A percentile compares a stretch with the other conserved stretches of the same genome.
These are phyloP conservation scores for Nowickia ferox DNA, from an alignment of 2,888 invertebrate genomes.

Conservation along the genomic window DNA sequence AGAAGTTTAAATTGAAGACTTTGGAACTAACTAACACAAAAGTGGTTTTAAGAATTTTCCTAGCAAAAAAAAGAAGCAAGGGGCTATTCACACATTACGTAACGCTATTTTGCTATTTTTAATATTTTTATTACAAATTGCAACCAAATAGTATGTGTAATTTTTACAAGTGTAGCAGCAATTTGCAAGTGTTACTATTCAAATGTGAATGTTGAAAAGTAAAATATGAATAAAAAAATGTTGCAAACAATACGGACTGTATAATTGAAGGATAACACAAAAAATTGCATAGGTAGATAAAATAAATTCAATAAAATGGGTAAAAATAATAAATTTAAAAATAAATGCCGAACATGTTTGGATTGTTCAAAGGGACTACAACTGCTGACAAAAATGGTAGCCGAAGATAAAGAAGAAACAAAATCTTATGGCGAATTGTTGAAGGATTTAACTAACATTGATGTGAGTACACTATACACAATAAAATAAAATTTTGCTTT, in stretches of 20 bases:
- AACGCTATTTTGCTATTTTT: too few species aligned
- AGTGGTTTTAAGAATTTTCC: too few species aligned
- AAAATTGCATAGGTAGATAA: constrained; percentile 20
- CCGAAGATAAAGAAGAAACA: constrained; percentile 54
- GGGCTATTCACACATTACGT: too few species aligned
- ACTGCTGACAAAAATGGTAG: constrained; percentile 41
- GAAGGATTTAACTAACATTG: constrained; percentile 60
- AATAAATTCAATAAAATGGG: constrained; percentile 48
- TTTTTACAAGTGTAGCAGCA: constrained; percentile 21
- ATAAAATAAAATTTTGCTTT: neutral
- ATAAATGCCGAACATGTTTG: constrained; percentile 65
- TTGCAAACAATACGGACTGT: constrained; percentile 39
- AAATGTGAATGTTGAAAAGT: constrained; percentile 36
- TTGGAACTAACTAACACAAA: too few species aligned
- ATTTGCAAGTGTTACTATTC: neutral
- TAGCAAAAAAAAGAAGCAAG: too few species aligned
- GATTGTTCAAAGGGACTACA: constrained; percentile 56
- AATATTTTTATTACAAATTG: neutral
- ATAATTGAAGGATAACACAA: constrained; percentile 34
- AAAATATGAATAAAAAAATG: constrained; percentile 28
- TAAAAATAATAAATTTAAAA: constrained; percentile 57
- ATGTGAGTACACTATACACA: constrained; percentile 40
- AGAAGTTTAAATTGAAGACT: too few species aligned
- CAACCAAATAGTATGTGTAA: neutral
- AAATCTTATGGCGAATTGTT: constrained; percentile 60